Base-by-base conservation (phyloP, 23 tunicate genomes). In the Aplidium turbinatum region DNA sequence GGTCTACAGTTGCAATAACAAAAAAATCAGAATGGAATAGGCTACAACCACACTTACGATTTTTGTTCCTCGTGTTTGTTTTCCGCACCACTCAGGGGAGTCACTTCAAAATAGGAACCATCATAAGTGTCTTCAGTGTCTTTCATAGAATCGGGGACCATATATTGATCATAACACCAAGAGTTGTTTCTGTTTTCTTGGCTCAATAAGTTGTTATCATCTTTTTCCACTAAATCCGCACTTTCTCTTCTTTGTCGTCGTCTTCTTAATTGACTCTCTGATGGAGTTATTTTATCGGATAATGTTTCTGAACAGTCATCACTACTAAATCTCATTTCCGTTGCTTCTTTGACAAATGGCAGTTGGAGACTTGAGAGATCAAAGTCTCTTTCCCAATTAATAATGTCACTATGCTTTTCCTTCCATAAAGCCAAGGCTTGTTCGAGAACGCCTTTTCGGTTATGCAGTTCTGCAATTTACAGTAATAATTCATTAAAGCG, bases 61-160 rank as follows among this genome's bases (percentile, higher is more conserved):
- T 19, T 18, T 7, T 11, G n/a, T 6, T 55, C 62, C 13, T 55
- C 24, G n/a, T 11, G 6, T 13, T 13, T 22, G 6, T 55, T 55
- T 18, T 55, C 24, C 21, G 7, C 23, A 22, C n/a, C n/a, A 18
- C n/a, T 55, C n/a, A 22, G 7, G n/a, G 62, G 23, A 55, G 22
- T 55, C n/a, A 70, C 76, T 70, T 70, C 76, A 70, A 70, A 70
- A 24, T 70, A 70, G 11, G 47, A 24, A 9, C 48, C 58, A 5
- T 70, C 76, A 9, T 35, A 11, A 25, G 4, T 31, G n/a, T 26
- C 9, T 4, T 5, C 16, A 60, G 30, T 60, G 6, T 31, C 67
- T 9, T 60, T 22, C 6, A 25, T 54, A 27, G 6, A 16, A 9
- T 60, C 67, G 6, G 67, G 13, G 3, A 7, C 5, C 9, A 60